Percentiles rank a stretch among this genome's conserved stretches.
Conservation (phyloP, 2,888 invertebrate species). For the Atethmia centrago region DNA sequence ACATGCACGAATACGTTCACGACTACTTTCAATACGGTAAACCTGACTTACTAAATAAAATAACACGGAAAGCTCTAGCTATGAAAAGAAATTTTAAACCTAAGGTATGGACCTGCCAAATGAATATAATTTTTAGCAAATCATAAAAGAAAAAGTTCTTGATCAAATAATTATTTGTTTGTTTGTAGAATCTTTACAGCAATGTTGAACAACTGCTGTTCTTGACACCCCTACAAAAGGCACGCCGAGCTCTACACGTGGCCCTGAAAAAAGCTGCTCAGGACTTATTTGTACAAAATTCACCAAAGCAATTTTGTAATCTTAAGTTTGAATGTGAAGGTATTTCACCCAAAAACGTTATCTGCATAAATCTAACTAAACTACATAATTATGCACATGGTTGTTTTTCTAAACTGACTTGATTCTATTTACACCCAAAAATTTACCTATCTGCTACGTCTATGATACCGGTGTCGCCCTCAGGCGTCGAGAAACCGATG, state of each 20-base stretch:
- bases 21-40: constrained; percentile 90
- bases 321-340: constrained; percentile 78
- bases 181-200: constrained; percentile 72
- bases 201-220: constrained; percentile 77
- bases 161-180: constrained; percentile 1
- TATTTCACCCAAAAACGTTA: background rate
- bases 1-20: constrained; percentile 91
- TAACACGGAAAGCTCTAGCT: constrained; percentile 88
- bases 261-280: constrained; percentile 86
- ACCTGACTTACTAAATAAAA: constrained; percentile 89
- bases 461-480: too few relatives aligned
- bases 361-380: background rate
- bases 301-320: constrained; percentile 75
- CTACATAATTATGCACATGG: too few relatives aligned
- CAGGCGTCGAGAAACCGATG: too few relatives aligned
- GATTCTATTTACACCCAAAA: background rate
- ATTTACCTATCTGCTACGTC: too few relatives aligned
- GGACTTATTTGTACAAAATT: constrained; percentile 79
- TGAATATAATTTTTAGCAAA: background rate
- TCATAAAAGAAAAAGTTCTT: background rate
- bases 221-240: constrained; percentile 87
- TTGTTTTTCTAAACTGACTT: background rate
- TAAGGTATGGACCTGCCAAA: constrained; percentile 71
- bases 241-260: constrained; percentile 82
- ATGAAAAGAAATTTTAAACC: constrained; percentile 82